These are phyloP conservation scores for Spodoptera frugiperda DNA, from an alignment of 1,140 invertebrate species.

Conservation along the genomic window DNA sequence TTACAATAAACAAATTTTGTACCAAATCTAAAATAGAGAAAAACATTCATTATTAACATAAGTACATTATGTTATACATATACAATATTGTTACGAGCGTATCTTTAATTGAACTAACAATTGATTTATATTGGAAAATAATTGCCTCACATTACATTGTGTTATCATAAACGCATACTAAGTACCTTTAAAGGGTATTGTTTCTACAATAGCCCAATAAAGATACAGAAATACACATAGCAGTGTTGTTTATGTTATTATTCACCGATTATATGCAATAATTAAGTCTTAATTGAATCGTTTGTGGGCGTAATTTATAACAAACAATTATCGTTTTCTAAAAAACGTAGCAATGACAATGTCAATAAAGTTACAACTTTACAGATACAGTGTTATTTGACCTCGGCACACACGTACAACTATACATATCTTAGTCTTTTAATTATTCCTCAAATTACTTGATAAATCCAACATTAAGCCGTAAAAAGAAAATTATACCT, in stretches of 20 bases:
- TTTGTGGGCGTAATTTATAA: constrained; percentile 15
- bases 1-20: too few species aligned
- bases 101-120: not conserved
- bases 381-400: constrained; percentile 33
- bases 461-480: constrained; percentile 44
- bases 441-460: constrained; percentile 41
- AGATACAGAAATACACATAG: not conserved
- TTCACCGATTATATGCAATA: constrained; percentile 11
- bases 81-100: too few species aligned
- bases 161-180: not conserved
- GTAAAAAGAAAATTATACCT: constrained; percentile 47
- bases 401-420: not conserved
- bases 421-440: constrained; percentile 44
- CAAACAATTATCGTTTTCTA: constrained; percentile 13
- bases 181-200: not conserved
- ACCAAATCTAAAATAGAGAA: too few species aligned
- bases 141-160: not conserved
- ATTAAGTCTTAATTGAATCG: constrained; percentile 25
- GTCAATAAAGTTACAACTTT: constrained; percentile 22
- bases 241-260: not conserved
- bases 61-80: too few species aligned
- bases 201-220: constrained; percentile 22
- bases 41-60: too few species aligned
- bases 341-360: not conserved
- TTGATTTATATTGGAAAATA: not conserved